phyloP scores from a whole-genome alignment of 2,888 invertebrate genomes.

The Ectropis crepuscularia region DNA sequence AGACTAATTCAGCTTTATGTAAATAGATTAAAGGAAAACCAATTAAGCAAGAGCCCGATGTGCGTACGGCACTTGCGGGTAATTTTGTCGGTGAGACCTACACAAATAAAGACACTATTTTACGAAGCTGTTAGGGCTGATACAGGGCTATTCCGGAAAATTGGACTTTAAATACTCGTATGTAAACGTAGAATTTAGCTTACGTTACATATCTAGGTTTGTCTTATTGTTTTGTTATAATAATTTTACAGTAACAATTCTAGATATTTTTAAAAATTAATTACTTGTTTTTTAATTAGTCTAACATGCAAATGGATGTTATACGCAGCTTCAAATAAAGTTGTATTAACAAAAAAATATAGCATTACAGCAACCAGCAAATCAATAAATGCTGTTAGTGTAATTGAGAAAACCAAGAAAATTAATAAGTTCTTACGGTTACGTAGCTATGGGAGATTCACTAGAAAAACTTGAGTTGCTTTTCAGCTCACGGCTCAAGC shows the following conservation, averaged over 20 bases:
- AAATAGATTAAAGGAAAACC: slow-evolving; percentile 44
- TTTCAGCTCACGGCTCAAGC: too few relatives aligned
- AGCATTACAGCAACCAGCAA: too few relatives aligned
- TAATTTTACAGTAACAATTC: background rate
- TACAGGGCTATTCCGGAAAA: slow-evolving; percentile 4
- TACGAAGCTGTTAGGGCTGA: slow-evolving; percentile 41
- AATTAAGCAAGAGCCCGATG: slow-evolving; percentile 43
- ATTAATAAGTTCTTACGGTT: too few relatives aligned
- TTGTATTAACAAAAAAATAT: too few relatives aligned
- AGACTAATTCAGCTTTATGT: slow-evolving; percentile 26
- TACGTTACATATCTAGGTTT: background rate
- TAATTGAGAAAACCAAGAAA: too few relatives aligned
- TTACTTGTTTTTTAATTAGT: too few relatives aligned
- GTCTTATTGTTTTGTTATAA: background rate
- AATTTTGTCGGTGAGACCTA: slow-evolving; percentile 43
- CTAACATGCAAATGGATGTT: too few relatives aligned
- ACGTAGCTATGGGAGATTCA: too few relatives aligned
- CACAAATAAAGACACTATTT: slow-evolving; percentile 46
- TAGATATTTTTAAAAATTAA: background rate
- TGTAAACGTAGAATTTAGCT: background rate
- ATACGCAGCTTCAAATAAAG: too few relatives aligned
- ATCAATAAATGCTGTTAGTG: too few relatives aligned
- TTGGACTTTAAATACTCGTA: background rate
- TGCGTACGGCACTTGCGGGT: slow-evolving; percentile 42
- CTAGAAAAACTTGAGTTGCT: too few relatives aligned